These are phyloP conservation scores for Acanthosepion lycidas DNA, from an alignment of 2,888 invertebrate species.

Conservation along the genomic window DNA sequence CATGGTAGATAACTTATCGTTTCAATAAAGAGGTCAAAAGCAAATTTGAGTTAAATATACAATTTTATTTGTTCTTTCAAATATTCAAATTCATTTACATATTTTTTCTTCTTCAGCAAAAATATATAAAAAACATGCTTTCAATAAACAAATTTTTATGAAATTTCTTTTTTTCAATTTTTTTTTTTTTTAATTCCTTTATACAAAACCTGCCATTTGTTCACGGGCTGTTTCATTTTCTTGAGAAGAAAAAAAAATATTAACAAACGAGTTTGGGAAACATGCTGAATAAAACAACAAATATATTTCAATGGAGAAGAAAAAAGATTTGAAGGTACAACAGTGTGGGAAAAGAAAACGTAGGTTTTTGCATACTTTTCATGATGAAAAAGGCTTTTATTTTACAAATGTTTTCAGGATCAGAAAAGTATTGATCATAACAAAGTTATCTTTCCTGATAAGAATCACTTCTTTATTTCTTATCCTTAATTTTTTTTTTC, in stretches of 20 bases:
- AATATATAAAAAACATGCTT: neutral
- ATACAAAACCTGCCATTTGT: neutral
- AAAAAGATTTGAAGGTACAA: neutral
- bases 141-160: neutral
- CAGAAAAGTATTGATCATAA: neutral
- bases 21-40: neutral
- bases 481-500: neutral
- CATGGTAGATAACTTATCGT: too few relatives aligned
- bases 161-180: neutral
- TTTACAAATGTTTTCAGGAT: neutral
- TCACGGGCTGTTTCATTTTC: neutral
- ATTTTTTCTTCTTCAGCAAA: neutral
- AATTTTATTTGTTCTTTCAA: neutral
- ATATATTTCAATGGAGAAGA: neutral
- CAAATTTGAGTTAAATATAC: conserved; percentile 11
- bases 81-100: neutral
- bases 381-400: neutral
- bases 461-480: neutral
- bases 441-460: neutral
- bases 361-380: neutral
- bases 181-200: neutral
- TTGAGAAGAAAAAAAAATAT: neutral
- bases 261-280: neutral
- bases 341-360: neutral
- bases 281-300: neutral